Evolutionary conservation across 1,140 invertebrate genomes (phyloP), one percentile per base, ranked within the genome.

Genomic region (Caenorhabditis brenneri): DNA sequence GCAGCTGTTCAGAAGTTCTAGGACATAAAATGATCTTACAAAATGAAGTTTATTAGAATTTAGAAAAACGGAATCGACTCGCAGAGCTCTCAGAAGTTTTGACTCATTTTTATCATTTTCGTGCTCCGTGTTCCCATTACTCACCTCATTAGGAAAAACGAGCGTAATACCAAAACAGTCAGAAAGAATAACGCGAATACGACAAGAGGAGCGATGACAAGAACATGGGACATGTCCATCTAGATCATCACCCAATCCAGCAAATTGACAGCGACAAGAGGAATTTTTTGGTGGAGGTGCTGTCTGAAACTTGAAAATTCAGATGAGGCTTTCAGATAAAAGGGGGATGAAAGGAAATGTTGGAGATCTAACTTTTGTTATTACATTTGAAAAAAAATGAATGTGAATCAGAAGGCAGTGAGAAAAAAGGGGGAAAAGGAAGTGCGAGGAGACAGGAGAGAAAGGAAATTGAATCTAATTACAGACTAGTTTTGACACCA

Each of bases 171-270:
- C n/a, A 74, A 36, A 42, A 74, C 36, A 24, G 65, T 74, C 36
- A 74, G n/a, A 42, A 74, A 74, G n/a, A 74, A 74, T 15, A 74
- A 42, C 4, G 65, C 65, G 33, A 74, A 74, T 24, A 74, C 65
- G 65, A 74, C n/a, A 42, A 74, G 65, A 42, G 65, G 65, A 74
- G 65, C 65, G n/a, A 74, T 74, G 33, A 74, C 65, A 6, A 74
- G 65, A 42, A 74, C 65, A 42, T 31, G 65, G 65, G 65, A 39
- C 65, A 74, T 74, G 65, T 74, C 65, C 65, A 74, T 74, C 65
- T 46, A 36, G 27, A 6, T 39, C 65, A 74, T 74, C 36, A 74
- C 65, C 65, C 65, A 74, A n/a, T n/a, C n/a, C n/a, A n/a, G n/a
- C n/a, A n/a, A 16, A 24, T 19, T 10, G 29, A 55, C 36, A 3